A percentile compares a stretch with the other conserved stretches of the same genome.
phyloP scores from a whole-genome alignment of 2,113 vertebrate species.

The Anser cygnoides region DNA sequence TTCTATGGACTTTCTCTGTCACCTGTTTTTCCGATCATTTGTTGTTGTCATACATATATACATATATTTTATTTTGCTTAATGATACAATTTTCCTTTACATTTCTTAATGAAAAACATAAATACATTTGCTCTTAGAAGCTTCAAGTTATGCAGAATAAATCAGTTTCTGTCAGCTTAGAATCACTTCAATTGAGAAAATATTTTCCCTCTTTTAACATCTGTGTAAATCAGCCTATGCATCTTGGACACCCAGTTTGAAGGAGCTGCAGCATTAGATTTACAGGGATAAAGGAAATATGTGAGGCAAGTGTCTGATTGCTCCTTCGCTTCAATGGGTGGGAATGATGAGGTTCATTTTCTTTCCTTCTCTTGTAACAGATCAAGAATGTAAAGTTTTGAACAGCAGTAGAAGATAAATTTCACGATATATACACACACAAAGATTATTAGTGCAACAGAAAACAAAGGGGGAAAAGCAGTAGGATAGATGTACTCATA shows the following conservation, averaged over 20 bases:
- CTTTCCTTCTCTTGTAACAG: background rate
- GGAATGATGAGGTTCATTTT: background rate
- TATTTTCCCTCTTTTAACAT: constrained; percentile 11
- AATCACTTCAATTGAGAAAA: constrained; percentile 5
- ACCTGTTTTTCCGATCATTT: background rate
- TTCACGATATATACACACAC: too few species aligned
- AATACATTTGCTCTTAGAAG: background rate
- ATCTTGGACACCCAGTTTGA: background rate
- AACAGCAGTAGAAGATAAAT: background rate
- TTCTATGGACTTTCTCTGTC: background rate
- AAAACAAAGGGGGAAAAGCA: background rate
- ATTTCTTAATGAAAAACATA: background rate
- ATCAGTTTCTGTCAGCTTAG: background rate
- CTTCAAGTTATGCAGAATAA: background rate
- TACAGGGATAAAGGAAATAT: background rate
- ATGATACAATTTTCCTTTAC: background rate
- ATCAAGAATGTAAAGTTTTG: background rate
- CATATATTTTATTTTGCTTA: background rate
- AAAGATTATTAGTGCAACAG: background rate
- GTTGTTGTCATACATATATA: background rate
- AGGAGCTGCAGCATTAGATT: background rate
- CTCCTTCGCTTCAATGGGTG: background rate
- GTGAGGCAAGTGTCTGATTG: background rate
- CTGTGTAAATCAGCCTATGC: background rate
- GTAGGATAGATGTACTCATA: background rate